Evolutionary conservation across 2,888 invertebrate genomes (phyloP).

Genomic region (Megamerina dolium): DNA sequence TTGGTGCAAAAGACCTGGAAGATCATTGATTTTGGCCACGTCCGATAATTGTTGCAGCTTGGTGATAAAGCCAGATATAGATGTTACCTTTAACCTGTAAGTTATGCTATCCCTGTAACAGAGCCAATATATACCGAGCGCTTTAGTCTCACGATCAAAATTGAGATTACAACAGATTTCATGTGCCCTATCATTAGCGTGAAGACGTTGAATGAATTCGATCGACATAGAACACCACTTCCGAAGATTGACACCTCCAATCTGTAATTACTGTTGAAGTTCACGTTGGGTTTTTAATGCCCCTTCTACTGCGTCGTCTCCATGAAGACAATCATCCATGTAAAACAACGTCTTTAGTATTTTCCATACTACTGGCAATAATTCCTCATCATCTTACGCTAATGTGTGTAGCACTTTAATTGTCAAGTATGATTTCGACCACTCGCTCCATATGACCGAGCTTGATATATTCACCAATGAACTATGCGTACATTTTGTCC

Average conservation of each 20-base stretch:
- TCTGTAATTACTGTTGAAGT: conserved; percentile 5
- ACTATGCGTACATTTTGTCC: conserved; percentile 1
- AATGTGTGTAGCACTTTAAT: conserved; percentile 15
- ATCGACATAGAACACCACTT: conserved; percentile 14
- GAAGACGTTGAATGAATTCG: conserved; percentile 3
- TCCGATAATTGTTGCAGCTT: conserved; percentile 17
- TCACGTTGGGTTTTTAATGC: too few species aligned
- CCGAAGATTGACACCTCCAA: conserved; percentile 9
- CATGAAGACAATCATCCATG: too few species aligned
- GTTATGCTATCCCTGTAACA: conserved; percentile 8
- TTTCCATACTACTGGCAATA: conserved; percentile 12
- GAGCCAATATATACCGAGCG: conserved; percentile 14
- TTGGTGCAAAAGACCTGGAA: too few species aligned
- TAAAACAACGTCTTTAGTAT: too few species aligned
- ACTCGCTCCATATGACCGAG: conserved; percentile 16
- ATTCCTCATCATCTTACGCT: conserved; percentile 9
- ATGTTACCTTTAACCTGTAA: conserved; percentile 9
- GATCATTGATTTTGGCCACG: too few species aligned
- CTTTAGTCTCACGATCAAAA: too few species aligned
- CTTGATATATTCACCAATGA: conserved; percentile 13
- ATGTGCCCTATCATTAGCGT: neutral
- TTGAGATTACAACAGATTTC: too few species aligned
- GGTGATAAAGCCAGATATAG: conserved; percentile 6
- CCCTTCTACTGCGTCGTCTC: too few species aligned
- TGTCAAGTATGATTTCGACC: conserved; percentile 15